A percentile compares a stretch with the other conserved stretches of the same genome.
Conservation (phyloP, 2,797 vertebrate genomes). For the Urocyon cinereoargenteus region DNA sequence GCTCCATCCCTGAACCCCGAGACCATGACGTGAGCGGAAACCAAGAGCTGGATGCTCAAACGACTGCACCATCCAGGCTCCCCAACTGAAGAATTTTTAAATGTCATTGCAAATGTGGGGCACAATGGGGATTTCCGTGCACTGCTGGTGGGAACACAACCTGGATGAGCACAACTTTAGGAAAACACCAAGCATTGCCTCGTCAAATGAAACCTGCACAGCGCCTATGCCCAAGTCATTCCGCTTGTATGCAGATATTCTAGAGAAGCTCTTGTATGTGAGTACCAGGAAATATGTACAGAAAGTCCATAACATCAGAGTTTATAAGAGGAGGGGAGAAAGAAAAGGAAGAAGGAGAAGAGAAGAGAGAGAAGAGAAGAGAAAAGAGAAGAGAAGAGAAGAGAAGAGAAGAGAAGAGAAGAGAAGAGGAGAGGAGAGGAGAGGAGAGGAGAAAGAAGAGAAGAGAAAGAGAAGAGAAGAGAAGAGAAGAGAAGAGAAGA, state of each 20-base stretch:
- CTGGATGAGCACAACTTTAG: not conserved
- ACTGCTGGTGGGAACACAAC: not conserved
- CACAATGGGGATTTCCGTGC: not conserved
- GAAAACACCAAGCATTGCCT: not conserved
- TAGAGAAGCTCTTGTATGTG: not conserved
- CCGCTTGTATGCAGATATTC: not conserved
- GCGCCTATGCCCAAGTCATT: not conserved
- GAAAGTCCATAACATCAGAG: not conserved
- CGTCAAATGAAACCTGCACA: not conserved
- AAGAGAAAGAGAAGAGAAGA: not conserved
- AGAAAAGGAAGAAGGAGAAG: accelerated
- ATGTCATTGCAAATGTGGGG: not conserved
- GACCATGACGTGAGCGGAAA: not conserved
- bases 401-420: too few relatives aligned
- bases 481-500: accelerated
- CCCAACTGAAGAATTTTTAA: not conserved
- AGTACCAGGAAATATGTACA: not conserved
- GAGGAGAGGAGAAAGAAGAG: too few relatives aligned
- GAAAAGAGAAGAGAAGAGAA: accelerated
- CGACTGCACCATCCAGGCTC: not conserved
- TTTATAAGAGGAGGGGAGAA: not conserved
- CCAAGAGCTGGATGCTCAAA: not conserved
- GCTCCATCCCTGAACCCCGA: not conserved
- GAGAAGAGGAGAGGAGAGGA: too few relatives aligned
- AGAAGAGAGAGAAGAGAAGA: too few relatives aligned